Conservation (phyloP, 2,888 invertebrate species). For the Crioceris asparagi region DNA sequence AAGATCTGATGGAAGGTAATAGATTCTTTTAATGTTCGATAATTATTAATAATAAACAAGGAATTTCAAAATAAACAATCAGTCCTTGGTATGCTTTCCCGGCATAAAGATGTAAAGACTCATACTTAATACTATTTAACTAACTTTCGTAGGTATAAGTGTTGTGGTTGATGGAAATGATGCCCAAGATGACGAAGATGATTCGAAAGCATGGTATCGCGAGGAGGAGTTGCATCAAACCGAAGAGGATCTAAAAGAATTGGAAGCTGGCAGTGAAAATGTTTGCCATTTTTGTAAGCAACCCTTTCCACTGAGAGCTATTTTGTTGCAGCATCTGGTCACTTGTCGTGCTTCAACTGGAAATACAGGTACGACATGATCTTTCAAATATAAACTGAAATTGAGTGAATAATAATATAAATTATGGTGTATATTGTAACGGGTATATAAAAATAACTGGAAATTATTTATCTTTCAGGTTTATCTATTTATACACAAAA, state of each 20-base stretch:
- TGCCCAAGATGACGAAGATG: slow-evolving; percentile 26
- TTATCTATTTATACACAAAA: too few relatives aligned
- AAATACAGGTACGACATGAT: slow-evolving; percentile 29
- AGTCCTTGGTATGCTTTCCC: neutral
- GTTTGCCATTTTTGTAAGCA: slow-evolving; percentile 37
- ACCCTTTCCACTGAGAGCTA: slow-evolving; percentile 34
- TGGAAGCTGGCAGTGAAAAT: slow-evolving; percentile 35
- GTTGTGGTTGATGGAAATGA: slow-evolving; percentile 55
- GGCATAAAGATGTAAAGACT: neutral
- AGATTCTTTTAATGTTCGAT: slow-evolving; percentile 1
- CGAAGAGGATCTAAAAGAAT: slow-evolving; percentile 38
- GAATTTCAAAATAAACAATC: too few relatives aligned
- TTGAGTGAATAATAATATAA: too few relatives aligned
- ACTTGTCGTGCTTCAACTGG: slow-evolving; percentile 32
- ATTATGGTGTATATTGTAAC: too few relatives aligned
- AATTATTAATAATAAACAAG: neutral
- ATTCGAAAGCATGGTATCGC: slow-evolving; percentile 35
- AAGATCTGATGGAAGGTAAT: slow-evolving; percentile 72
- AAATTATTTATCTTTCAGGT: too few relatives aligned
- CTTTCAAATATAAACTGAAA: too few relatives aligned
- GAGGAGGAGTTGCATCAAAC: slow-evolving; percentile 39
- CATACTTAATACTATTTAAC: neutral
- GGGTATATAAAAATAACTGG: too few relatives aligned
- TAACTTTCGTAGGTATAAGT: slow-evolving; percentile 45
- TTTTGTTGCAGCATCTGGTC: slow-evolving; percentile 34